Evolutionary conservation across 2,113 vertebrate species (phyloP), one percentile per base, ranked within the genome.

Genomic region (Galbula dea): DNA sequence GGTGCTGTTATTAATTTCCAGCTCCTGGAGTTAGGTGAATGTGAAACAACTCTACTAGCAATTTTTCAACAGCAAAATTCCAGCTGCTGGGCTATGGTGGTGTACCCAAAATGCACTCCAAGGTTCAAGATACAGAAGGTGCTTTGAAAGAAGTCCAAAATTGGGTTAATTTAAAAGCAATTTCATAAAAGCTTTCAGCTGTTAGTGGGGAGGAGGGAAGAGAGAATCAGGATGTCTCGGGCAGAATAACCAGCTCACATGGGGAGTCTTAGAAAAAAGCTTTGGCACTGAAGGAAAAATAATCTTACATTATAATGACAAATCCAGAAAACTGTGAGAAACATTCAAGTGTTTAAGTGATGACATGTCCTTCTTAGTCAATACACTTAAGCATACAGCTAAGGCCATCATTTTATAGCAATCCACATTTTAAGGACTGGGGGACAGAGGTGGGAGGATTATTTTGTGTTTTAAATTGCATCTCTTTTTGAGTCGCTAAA

Each of bases 401-500:
- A 9, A 61, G 2, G 36, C n/a, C 30, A 55, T 12, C 54, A 45
- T 49, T 16, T 41, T 12, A 8, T 2, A 52, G n/a, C 57, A 58
- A 29, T 34, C 8, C 2, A 0, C 9, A 22, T 30, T 83, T 37
- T 15, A 37, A 32, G 48, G 30, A 4, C 0, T 16, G 14, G 36
- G n/a, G 39, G 55, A 21, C 32, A 59, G 36, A 65, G 26, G 30
- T 2, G 30, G 17, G 12, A 39, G 41, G 11, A 3, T 10, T 2
- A 19, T 2, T 32, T 30, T 27, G 21, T n/a, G 12, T 39, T 72
- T 89, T 23, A 69, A 59, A 32, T 10, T n/a, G 19, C 17, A 18
- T 30, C 39, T 32, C 71, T 27, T 10, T 27, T 10, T 20, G 36
- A 80, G 72, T 48, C 34, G 52, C 62, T 62, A 12, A 45, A 61